Percentiles rank a stretch among this genome's conserved stretches.
These are phyloP conservation scores for Agrochola circellaris DNA, from an alignment of 2,888 invertebrate genomes.

Conservation along the genomic window DNA sequence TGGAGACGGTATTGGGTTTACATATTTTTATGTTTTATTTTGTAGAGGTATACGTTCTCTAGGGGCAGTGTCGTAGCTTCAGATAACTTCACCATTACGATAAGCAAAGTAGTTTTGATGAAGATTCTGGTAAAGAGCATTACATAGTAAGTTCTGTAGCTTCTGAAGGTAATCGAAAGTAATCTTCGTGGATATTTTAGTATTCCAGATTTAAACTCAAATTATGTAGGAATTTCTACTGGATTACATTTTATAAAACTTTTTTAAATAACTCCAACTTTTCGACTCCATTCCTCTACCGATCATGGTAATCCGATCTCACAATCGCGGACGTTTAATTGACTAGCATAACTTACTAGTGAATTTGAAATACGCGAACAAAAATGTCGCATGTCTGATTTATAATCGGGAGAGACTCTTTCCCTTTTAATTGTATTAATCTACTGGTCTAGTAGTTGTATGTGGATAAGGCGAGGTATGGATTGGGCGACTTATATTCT, in stretches of 20 bases:
- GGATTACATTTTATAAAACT: background rate
- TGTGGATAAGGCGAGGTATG: slow-evolving; percentile 12
- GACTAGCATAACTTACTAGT: slow-evolving; percentile 79
- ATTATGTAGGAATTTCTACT: background rate
- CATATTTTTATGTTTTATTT: slow-evolving; percentile 28
- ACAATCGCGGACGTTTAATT: slow-evolving; percentile 73
- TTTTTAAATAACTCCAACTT: background rate
- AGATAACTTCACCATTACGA: background rate
- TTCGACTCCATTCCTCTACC: slow-evolving; percentile 55
- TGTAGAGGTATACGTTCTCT: background rate
- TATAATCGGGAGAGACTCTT: slow-evolving; percentile 69
- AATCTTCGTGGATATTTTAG: background rate
- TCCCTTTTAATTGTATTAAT: slow-evolving; percentile 71
- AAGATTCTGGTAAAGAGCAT: background rate
- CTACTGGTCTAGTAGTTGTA: slow-evolving; percentile 44
- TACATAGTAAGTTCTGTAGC: background rate
- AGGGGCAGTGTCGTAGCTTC: background rate
- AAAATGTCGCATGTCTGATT: slow-evolving; percentile 66
- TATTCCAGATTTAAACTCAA: background rate
- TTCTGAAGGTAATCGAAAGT: too few relatives aligned
- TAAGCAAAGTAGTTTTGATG: background rate
- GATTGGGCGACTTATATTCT: background rate
- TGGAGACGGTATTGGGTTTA: slow-evolving; percentile 68
- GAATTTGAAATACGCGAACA: slow-evolving; percentile 74
- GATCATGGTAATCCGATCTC: slow-evolving; percentile 62